Base-by-base conservation (phyloP, 2,888 invertebrate species). In the Acanthosepion esculentum region DNA sequence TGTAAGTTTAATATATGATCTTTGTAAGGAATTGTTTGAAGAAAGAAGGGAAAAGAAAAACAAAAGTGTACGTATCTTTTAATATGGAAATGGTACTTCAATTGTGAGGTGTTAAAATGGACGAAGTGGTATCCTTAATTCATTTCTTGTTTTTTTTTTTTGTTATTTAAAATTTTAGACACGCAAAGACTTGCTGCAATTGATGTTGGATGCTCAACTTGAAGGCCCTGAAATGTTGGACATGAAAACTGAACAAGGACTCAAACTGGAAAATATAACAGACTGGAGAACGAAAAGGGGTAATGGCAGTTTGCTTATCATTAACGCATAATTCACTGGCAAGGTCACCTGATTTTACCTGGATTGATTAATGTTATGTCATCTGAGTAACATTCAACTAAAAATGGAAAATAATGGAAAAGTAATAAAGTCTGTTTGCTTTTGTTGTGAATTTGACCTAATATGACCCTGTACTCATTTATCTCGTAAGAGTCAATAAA, bases 211-310 rank as follows among this genome's bases (percentile, higher is more conserved):
- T n/a, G n/a, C 78, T 78, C 78, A 78, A n/a, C 78, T 78, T 78
- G 78, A 78, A 78, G 78, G 78, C 12, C n/a, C n/a, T 78, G 78
- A 78, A 78, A 78, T n/a, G 12, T n/a, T 78, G 29, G 78, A n/a
- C 78, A 29, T n/a, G 78, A 78, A 78, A 78, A 78, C 78, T 78
- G 78, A 78, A 78, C 29, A 78, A n/a, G 78, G n/a, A n/a, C 29
- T 78, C 29, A n/a, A n/a, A 78, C 12, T 78, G 29, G 78, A 78
- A 78, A 78, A 78, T 78, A 12, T 78, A 78, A 78, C 78, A 3
- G 78, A 78, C n/a, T 78, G 78, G 78, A 78, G 78, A 78, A 78
- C 78, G n/a, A 78, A 15, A 50, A 48, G 78, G n/a, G 94, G 94
- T 41, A 91, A 94, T 48, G 41, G 48, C 15, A 33, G 10, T 91